phyloP scores from a whole-genome alignment of 1,140 invertebrate genomes.

The Heliconius melpomene region DNA sequence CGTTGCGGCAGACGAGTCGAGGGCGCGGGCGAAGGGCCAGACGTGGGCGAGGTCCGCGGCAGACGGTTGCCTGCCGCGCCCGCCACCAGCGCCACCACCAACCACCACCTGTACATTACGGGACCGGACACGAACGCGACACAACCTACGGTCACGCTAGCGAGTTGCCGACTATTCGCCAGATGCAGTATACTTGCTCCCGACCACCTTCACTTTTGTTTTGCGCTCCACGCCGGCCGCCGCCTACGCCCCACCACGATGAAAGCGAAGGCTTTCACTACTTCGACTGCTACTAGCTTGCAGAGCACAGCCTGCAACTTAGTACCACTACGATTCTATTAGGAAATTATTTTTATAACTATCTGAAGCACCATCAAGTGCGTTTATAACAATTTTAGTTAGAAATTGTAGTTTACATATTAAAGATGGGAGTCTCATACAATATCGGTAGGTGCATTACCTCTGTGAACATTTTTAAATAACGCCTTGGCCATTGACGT shows the following conservation, averaged over 20 bases:
- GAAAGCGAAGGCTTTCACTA: conserved; percentile 75
- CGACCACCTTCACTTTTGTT: conserved; percentile 72
- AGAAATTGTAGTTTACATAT: too few relatives aligned
- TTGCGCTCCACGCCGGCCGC: conserved; percentile 46
- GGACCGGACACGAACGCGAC: conserved; percentile 57
- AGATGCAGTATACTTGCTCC: conserved; percentile 49
- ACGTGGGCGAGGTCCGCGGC: conserved; percentile 63
- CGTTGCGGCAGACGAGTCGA: conserved; percentile 59
- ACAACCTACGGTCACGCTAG: conserved; percentile 61
- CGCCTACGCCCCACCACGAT: conserved; percentile 64
- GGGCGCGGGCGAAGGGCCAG: conserved; percentile 48
- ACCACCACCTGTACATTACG: conserved; percentile 70
- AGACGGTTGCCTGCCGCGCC: conserved; percentile 63
- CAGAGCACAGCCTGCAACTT: neutral
- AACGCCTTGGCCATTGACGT: conserved; percentile 26
- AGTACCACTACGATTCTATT: neutral
- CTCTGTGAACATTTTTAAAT: neutral
- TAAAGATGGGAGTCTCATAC: neutral
- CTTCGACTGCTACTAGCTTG: conserved; percentile 21
- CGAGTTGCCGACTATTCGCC: conserved; percentile 53
- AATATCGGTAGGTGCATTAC: neutral
- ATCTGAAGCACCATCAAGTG: neutral
- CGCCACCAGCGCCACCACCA: conserved; percentile 64
- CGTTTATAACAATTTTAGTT: neutral
- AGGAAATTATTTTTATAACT: neutral